Percentiles rank a stretch among this genome's conserved stretches.
phyloP scores from a whole-genome alignment of 2,888 invertebrate genomes.

The Lepidochitona cinerea region DNA sequence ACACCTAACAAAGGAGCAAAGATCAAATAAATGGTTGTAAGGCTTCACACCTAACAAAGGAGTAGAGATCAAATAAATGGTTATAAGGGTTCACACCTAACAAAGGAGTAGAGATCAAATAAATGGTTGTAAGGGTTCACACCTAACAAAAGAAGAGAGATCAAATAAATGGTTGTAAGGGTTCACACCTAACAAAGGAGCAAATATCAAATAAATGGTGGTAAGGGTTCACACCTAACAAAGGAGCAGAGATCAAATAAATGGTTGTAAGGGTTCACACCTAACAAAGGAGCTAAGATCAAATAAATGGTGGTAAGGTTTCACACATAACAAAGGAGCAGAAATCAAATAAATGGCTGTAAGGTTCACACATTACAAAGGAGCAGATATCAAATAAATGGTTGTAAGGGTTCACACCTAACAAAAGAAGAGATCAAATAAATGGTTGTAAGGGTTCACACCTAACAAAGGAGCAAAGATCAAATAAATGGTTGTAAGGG shows the following conservation, averaged over 20 bases:
- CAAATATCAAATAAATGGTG: constrained; percentile 99
- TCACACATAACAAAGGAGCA: constrained; percentile 80
- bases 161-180: background rate
- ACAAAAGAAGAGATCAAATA: constrained; percentile 50
- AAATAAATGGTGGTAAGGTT: constrained; percentile 99
- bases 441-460: constrained; percentile 14
- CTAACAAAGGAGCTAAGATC: no score
- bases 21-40: constrained; percentile 99
- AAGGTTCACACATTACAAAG: no score
- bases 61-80: constrained; percentile 14
- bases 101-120: no score
- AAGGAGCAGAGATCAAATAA: constrained; percentile 51
- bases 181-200: no score
- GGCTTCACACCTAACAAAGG: constrained; percentile 86
- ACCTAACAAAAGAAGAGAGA: constrained; percentile 75
- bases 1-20: no score
- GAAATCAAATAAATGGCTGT: background rate
- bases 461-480: no score
- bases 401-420: constrained; percentile 97
- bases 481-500: constrained; percentile 99
- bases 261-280: constrained; percentile 15
- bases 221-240: constrained; percentile 92
- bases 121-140: constrained; percentile 99
- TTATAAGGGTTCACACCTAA: constrained; percentile 18
- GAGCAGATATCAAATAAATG: constrained; percentile 91